These are phyloP conservation scores for Okamejei kenojei DNA, from an alignment of 2,797 vertebrate species.

Conservation along the genomic window DNA sequence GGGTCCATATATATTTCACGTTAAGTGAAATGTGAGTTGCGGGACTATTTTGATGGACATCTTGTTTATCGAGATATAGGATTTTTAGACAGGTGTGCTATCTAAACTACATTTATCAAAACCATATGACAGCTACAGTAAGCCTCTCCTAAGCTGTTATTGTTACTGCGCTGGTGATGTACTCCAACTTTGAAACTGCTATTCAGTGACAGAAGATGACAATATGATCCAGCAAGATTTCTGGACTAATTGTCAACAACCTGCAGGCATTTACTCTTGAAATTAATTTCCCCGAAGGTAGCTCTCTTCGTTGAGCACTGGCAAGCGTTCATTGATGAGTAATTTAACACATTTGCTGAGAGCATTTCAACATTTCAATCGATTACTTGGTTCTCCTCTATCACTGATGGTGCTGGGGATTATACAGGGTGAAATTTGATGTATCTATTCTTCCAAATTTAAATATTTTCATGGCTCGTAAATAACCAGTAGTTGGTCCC, in stretches of 20 bases:
- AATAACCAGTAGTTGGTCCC: neutral
- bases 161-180: neutral
- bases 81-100: neutral
- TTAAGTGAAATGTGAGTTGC: neutral
- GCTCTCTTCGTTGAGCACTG: neutral
- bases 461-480: neutral
- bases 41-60: neutral
- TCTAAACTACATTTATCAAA: neutral
- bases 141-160: neutral
- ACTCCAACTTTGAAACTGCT: neutral
- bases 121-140: neutral
- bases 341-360: neutral
- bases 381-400: neutral
- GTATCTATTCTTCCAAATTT: neutral
- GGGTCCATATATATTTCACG: neutral
- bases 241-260: neutral
- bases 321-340: neutral
- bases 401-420: neutral
- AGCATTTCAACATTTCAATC: conserved; percentile 12
- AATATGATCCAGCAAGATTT: neutral
- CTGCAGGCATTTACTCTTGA: neutral
- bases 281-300: neutral
- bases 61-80: neutral
- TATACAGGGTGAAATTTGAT: neutral
- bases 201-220: neutral